phyloP scores from a whole-genome alignment of 2,797 vertebrate genomes.

The Bradypodion pumilum region DNA sequence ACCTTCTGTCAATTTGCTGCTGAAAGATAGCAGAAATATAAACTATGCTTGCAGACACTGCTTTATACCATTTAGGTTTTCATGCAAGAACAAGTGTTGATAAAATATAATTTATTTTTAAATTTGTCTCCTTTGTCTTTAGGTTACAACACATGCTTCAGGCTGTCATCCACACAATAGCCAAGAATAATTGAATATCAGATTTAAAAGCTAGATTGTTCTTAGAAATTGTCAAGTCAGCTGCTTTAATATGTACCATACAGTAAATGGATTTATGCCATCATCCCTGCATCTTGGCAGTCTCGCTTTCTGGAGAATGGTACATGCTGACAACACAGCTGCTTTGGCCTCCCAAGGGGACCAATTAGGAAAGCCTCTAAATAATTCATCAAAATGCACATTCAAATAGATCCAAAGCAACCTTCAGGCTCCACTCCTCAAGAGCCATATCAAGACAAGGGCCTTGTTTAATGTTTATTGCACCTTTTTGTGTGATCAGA shows the following conservation, averaged over 20 bases:
- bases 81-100: neutral
- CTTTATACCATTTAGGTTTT: neutral
- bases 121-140: neutral
- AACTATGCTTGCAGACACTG: too few relatives aligned
- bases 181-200: neutral
- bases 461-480: conserved; percentile 3
- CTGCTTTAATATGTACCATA: conserved; percentile 3
- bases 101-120: conserved; percentile 3
- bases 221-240: conserved; percentile 10
- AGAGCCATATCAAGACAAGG: conserved; percentile 13
- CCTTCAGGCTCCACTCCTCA: conserved; percentile 23
- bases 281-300: neutral
- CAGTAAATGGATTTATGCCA: conserved; percentile 14
- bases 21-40: too few relatives aligned
- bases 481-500: conserved; percentile 7
- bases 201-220: neutral
- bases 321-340: conserved; percentile 34
- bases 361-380: conserved; percentile 31
- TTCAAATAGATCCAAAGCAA: conserved; percentile 8
- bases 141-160: neutral
- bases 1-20: too few relatives aligned
- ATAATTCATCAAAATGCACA: conserved; percentile 37
- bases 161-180: conserved; percentile 1
- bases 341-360: conserved; percentile 32
- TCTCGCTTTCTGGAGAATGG: conserved; percentile 9